These are phyloP conservation scores for Poeciliopsis presidionis DNA, from an alignment of 2,797 vertebrate species.

Conservation along the genomic window DNA sequence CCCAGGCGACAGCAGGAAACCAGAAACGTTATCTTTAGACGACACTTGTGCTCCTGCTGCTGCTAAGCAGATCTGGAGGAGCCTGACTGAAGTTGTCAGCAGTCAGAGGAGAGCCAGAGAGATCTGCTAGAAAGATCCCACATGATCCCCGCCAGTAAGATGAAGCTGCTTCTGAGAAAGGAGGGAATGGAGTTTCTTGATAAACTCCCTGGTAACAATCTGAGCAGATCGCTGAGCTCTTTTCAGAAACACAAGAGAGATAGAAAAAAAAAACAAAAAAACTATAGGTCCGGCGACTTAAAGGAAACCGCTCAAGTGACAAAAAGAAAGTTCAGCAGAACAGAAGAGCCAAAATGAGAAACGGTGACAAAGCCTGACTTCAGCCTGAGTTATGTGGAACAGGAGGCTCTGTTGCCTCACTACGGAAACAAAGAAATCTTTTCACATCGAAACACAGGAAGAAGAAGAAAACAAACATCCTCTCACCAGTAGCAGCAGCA, in stretches of 20 bases:
- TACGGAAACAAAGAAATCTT: neutral
- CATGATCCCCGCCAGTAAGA: neutral
- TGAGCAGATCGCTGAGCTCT: neutral
- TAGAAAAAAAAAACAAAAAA: neutral
- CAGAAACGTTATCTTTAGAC: neutral
- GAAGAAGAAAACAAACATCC: neutral
- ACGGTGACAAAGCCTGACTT: conserved; percentile 26
- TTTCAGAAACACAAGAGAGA: neutral
- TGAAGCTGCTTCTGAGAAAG: conserved; percentile 29
- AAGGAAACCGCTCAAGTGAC: neutral
- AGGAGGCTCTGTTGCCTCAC: neutral
- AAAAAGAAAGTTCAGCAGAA: neutral
- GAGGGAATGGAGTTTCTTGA: conserved; percentile 56
- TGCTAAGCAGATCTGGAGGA: neutral
- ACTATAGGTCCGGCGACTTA: neutral
- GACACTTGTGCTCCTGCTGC: neutral
- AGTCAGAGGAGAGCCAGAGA: neutral
- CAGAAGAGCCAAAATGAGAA: neutral
- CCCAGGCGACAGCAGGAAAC: neutral
- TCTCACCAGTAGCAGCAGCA: conserved; percentile 40
- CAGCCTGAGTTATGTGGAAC: neutral
- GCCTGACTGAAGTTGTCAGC: neutral
- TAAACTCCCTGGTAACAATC: conserved; percentile 30
- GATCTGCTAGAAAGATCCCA: neutral
- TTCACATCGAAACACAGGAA: neutral